Evolutionary conservation across 37 sponge, comb jelly and placozoan species (phyloP).

Genomic region (Geodia barretti): DNA sequence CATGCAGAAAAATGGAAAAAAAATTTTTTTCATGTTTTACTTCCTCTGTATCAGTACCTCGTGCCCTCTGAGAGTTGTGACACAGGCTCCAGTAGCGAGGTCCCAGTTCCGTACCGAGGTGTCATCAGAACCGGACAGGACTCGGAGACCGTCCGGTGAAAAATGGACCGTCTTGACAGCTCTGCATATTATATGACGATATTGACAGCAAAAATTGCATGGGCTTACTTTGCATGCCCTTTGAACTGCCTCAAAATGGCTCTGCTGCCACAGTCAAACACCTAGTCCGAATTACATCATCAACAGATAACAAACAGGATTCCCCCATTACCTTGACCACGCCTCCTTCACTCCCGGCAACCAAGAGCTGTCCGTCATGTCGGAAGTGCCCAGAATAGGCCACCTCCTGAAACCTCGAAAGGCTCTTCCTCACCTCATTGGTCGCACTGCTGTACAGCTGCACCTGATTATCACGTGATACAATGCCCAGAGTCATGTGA

Average conservation of each 20-base stretch:
- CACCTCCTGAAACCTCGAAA: slow-evolving; percentile 82
- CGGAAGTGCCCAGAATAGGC: slow-evolving; percentile 84
- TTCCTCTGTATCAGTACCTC: slow-evolving; percentile 9
- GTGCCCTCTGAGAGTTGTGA: slow-evolving; percentile 63
- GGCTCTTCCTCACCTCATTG: slow-evolving; percentile 65
- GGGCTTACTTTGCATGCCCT: slow-evolving; percentile 74
- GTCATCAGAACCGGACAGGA: slow-evolving; percentile 91
- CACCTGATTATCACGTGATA: slow-evolving; percentile 51
- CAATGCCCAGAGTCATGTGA: too few species aligned
- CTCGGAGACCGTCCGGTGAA: slow-evolving; percentile 58
- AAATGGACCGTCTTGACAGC: slow-evolving; percentile 76
- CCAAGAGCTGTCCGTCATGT: slow-evolving; percentile 84
- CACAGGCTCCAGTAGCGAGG: slow-evolving; percentile 64
- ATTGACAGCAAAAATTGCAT: too few species aligned
- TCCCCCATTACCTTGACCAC: slow-evolving; percentile 70
- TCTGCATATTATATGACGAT: slow-evolving; percentile 41
- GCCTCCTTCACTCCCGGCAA: slow-evolving; percentile 87
- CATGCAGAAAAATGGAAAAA: background rate
- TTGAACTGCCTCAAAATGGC: slow-evolving; percentile 78
- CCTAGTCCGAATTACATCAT: slow-evolving; percentile 25
- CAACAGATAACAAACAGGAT: background rate
- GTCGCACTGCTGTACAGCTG: slow-evolving; percentile 70
- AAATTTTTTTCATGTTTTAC: too few species aligned
- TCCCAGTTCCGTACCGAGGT: slow-evolving; percentile 85
- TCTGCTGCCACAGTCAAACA: slow-evolving; percentile 80